Base-by-base conservation (phyloP, 2,797 vertebrate species). In the Sebastes baramenuke region DNA sequence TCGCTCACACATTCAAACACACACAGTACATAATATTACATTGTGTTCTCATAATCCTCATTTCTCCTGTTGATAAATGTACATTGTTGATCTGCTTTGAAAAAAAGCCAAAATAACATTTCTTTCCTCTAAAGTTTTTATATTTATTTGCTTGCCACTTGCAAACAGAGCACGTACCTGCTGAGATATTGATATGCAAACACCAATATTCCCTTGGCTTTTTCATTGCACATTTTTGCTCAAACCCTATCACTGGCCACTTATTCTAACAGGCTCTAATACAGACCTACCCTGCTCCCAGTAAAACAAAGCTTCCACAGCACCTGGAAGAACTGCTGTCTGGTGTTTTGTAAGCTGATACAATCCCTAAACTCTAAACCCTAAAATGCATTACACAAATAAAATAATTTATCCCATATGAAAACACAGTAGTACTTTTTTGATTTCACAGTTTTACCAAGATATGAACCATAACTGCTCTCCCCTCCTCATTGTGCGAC, bases 101-200 rank as follows among this genome's bases (percentile, higher is more conserved):
- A 36, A 36, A 32, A 34, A n/a, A 24, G 4, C 8, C 10, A 36
- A 67, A 66, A 73, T 30, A 9, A 54, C 6, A 55, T 4, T 10
- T 34, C 25, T 58, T 75, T 29, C 10, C 30, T 7, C 2, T 18
- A 1, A 67, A 71, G 12, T 36, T 46, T 70, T 76, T 80, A 75
- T 72, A 75, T 69, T 80, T 69, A 54, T 42, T 64, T 67, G 25
- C 59, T 30, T 25, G 60, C 29, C 27, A 42, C 25, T 82, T 81
- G n/a, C 49, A 82, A 76, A 73, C 80, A 64, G 64, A 77, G 55
- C 65, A 78, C 3, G 55, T 80, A 73, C 64, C 60, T 72, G 49
- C 70, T 67, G 68, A 88, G 55, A 69, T 77, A 79, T 61, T 83
- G 46, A 75, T 80, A 72, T 59, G 60, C 10, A 72, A 73, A 81